A percentile compares a stretch with the other conserved stretches of the same genome.
Evolutionary conservation across 2,888 invertebrate species (phyloP).

Genomic region (Tetramorium bicarinatum): DNA sequence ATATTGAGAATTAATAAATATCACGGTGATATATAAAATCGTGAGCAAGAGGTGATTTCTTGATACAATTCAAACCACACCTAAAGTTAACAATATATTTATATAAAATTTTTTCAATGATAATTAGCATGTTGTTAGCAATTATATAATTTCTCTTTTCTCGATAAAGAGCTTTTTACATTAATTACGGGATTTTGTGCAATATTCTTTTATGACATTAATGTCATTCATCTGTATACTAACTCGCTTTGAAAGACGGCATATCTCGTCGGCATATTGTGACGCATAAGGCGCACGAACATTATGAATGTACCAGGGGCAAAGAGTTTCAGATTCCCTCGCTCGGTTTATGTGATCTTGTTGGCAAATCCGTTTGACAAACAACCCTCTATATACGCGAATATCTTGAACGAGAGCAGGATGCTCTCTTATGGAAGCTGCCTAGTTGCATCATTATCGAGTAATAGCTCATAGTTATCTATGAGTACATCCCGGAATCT

Average conservation of each 20-base stretch:
- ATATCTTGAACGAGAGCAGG: constrained; percentile 33
- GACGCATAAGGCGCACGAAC: constrained; percentile 7
- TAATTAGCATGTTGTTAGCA: neutral
- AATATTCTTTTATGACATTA: constrained; percentile 7
- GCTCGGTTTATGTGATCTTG: constrained; percentile 42
- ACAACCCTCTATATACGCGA: constrained; percentile 35
- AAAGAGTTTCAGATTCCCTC: constrained; percentile 54
- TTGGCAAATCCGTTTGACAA: constrained; percentile 52
- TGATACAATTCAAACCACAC: no score
- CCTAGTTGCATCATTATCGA: constrained; percentile 43
- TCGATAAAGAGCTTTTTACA: neutral
- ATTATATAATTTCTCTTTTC: neutral
- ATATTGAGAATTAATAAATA: no score
- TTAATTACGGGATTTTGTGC: constrained; percentile 17
- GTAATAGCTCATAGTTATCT: constrained; percentile 46
- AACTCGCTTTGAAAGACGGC: constrained; percentile 22
- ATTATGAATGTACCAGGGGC: constrained; percentile 43
- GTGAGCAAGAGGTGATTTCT: no score
- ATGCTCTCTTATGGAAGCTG: constrained; percentile 9
- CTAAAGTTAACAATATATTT: no score
- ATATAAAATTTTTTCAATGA: neutral
- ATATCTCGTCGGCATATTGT: constrained; percentile 32
- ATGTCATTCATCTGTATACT: constrained; percentile 49
- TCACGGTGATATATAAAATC: no score
- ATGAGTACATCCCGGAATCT: neutral